Conservation (phyloP, 1,140 invertebrate species). For the Diachasmimorpha longicaudata region DNA sequence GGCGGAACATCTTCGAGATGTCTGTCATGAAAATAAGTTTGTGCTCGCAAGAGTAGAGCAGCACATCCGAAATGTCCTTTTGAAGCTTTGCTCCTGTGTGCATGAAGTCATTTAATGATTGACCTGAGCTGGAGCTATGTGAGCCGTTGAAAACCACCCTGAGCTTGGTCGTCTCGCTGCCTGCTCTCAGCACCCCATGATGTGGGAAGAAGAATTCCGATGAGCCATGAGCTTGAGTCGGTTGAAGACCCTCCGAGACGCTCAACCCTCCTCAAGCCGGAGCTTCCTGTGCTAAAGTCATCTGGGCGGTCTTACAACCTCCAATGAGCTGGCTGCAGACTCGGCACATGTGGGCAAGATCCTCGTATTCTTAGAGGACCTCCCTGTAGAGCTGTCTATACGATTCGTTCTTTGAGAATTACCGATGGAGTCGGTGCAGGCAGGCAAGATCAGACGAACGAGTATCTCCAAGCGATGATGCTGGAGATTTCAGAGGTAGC, state of each 20-base stretch:
- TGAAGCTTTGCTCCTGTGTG: slow-evolving; percentile 1
- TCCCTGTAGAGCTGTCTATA: slow-evolving; percentile 29
- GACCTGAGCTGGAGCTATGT: too few relatives aligned
- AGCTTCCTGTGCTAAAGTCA: neutral
- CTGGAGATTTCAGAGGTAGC: neutral
- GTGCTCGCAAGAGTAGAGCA: slow-evolving; percentile 14
- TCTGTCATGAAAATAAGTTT: slow-evolving; percentile 38
- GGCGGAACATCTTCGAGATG: slow-evolving; percentile 33
- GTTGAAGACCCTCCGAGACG: too few relatives aligned
- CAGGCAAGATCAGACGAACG: neutral
- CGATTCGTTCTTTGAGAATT: too few relatives aligned
- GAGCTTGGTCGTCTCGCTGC: too few relatives aligned
- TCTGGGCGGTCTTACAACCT: neutral
- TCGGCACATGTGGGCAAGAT: slow-evolving; percentile 44
- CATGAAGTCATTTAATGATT: too few relatives aligned
- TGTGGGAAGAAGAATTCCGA: too few relatives aligned
- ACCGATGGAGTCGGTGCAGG: neutral
- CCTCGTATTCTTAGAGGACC: slow-evolving; percentile 50
- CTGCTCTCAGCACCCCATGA: too few relatives aligned
- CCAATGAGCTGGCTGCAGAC: neutral
- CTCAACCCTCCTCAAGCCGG: slow-evolving; percentile 2
- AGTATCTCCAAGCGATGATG: neutral
- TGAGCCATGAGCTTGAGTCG: too few relatives aligned
- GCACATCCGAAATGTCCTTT: slow-evolving; percentile 3
- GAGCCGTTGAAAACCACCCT: too few relatives aligned